phyloP scores from a whole-genome alignment of 2,888 invertebrate genomes.

The Arctia plantaginis region DNA sequence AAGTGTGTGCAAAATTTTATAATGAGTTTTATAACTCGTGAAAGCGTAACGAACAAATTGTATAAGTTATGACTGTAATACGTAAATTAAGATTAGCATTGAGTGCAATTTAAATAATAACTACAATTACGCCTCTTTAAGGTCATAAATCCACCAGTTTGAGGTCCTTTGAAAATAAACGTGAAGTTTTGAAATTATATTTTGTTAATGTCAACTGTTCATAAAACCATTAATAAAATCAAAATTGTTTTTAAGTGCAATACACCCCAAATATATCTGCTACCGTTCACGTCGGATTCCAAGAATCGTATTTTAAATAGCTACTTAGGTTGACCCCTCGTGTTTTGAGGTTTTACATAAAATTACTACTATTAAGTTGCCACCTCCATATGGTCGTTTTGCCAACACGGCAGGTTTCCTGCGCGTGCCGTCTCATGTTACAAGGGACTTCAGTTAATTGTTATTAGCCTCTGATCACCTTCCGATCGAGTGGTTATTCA shows the following conservation, averaged over 20 bases:
- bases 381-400: slow-evolving; percentile 72
- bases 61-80: too few relatives aligned
- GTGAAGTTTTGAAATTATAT: not conserved
- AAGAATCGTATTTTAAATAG: slow-evolving; percentile 27
- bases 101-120: not conserved
- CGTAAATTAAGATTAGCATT: not conserved
- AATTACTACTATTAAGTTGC: slow-evolving; percentile 51
- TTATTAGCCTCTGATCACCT: slow-evolving; percentile 66
- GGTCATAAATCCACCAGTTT: not conserved
- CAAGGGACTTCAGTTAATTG: slow-evolving; percentile 81
- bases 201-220: not conserved
- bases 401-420: slow-evolving; percentile 65
- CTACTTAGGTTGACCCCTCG: slow-evolving; percentile 33
- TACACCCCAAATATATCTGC: not conserved
- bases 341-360: slow-evolving; percentile 52
- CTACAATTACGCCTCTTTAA: not conserved
- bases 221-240: not conserved
- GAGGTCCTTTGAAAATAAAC: not conserved
- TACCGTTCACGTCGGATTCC: slow-evolving; percentile 1
- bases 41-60: not conserved
- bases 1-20: not conserved
- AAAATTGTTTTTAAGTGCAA: not conserved
- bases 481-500: slow-evolving; percentile 55
- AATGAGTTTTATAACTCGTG: not conserved
- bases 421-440: slow-evolving; percentile 73